Evolutionary conservation across 2,888 invertebrate genomes (phyloP), one percentile per base, ranked within the genome.

Genomic region (Xestia xanthographa): DNA sequence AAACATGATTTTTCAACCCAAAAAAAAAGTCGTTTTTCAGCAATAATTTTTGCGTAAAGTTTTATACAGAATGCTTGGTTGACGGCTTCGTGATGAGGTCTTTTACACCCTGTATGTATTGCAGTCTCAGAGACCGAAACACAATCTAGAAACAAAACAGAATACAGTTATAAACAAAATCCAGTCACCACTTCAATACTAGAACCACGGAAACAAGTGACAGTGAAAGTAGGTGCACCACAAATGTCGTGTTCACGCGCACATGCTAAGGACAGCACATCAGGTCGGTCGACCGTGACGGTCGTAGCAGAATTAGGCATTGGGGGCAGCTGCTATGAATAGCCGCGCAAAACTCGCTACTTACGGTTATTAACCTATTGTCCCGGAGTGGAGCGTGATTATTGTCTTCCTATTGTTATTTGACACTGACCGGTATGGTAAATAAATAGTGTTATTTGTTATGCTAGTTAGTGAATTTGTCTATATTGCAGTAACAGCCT

Each of bases 291-390:
- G 76, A 80, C 85, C 87, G 76, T 85, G 75, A 78, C 84, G 84
- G 71, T 63, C 70, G 73, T 76, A 72, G 79, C 67, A 75, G 66
- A 89, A 87, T 86, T 86, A 77, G 82, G 83, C 82, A 87, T 86
- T 67, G 88, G 84, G 88, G 88, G 72, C 89, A 89, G 83, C 70
- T 76, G 76, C 79, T 77, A 85, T 85, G 85, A 85, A 88, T 88
- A 85, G 83, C 77, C 74, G 70, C 76, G 81, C 80, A 76, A 84
- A 86, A 79, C 67, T 83, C 72, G 50, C 80, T 79, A 84, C 84
- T 82, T 78, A 80, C 81, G 83, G 86, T 83, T 83, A 85, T 82
- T 80, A 86, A 82, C 77, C 85, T 74, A 87, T 82, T 88, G 88
- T 86, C 83, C 83, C 68, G 20, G 66, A 79, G 77, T 67, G 70